Evolutionary conservation across 1,140 invertebrate species (phyloP), one percentile per base, ranked within the genome.

Genomic region (Leptestheria dahalacensis): DNA sequence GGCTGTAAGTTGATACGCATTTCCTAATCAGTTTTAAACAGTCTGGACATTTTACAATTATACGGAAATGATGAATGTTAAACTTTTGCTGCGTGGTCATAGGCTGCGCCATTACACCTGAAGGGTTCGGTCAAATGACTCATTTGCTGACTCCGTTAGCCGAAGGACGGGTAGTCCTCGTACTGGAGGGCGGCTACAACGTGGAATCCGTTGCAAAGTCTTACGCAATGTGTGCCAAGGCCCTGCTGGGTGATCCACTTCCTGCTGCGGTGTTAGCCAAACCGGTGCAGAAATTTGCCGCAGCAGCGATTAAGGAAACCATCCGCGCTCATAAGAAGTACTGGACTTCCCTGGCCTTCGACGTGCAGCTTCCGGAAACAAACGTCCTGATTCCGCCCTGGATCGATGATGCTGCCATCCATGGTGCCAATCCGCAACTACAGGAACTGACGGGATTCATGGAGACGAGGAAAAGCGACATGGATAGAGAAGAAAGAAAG

Each of bases 151-250:
- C 79, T 6, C 75, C 81, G 0, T 68, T 97, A 48, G 91, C 93
- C 0, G 82, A 83, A 65, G 92, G 93, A 1, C 80, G 79, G 54
- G 68, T 96, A 1, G 78, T 97, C 53, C 66, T 96, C 0, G 82
- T 83, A 48, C 74, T 97, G 0, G 93, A 98, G 76, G 92, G 91
- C 15, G 92, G 92, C 9, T 96, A 96, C 73, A 93, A 95, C 69
- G 74, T 90, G 4, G 82, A 81, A 53, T 86, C 88, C 1, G 86
- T 90, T 60, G 82, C 88, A 0, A 83, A 91, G 65, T 81, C 83
- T 1, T 86, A 94, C 82, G 79, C 82, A 1, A 82, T 87, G 75
- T 94, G 91, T 71, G 83, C 83, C 0, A 89, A 90, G 72, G 81
- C 88, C 0, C 71, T 97, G 12, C 73, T 96, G 0, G 90, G 88